Conservation (phyloP, 2,113 vertebrate genomes). For the Falco punctatus region DNA sequence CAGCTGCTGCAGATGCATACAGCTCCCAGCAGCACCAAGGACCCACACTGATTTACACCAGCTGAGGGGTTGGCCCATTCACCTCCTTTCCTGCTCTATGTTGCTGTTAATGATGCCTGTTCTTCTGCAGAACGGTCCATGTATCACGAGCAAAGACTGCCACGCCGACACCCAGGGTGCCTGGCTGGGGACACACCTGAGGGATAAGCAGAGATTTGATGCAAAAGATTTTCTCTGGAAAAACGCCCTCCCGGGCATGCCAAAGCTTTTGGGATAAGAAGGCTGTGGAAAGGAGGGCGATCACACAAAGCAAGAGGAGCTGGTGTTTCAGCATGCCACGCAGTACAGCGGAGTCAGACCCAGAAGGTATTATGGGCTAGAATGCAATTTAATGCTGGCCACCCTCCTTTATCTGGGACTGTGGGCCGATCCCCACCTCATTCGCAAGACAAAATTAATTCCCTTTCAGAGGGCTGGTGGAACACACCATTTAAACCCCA, state of each 20-base stretch:
- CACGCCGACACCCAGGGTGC: neutral
- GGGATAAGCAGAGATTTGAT: neutral
- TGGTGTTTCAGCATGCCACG: accelerated
- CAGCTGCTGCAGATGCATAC: neutral
- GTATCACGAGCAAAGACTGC: neutral
- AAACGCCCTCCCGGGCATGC: neutral
- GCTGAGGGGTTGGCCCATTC: neutral
- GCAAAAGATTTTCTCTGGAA: neutral
- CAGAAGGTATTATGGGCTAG: neutral
- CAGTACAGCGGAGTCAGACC: neutral
- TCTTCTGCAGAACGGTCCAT: neutral
- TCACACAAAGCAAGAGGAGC: neutral
- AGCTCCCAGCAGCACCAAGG: neutral
- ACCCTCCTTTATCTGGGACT: neutral
- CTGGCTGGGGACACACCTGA: neutral
- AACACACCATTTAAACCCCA: constrained; percentile 48
- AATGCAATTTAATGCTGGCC: constrained; percentile 18
- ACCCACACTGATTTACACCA: neutral
- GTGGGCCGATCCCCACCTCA: constrained; percentile 1
- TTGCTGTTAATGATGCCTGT: neutral
- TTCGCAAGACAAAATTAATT: constrained; percentile 30
- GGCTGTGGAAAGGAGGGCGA: neutral
- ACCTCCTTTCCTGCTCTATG: neutral
- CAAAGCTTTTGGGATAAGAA: neutral
- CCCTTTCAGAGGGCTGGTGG: neutral